phyloP scores from a whole-genome alignment of 2,888 invertebrate genomes.

The Erynnis tages region DNA sequence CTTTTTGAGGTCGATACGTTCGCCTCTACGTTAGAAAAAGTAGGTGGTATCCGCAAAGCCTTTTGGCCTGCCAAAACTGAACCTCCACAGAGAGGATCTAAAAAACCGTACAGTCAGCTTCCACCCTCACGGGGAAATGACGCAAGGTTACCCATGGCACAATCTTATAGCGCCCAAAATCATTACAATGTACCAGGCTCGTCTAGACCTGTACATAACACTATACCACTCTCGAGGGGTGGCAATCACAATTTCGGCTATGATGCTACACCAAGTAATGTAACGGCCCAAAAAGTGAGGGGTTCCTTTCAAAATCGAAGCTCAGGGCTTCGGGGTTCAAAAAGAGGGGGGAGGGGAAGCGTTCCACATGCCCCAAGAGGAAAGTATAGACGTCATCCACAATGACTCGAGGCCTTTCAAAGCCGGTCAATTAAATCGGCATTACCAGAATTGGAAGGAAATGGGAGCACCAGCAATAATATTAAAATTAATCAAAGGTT shows the following conservation, averaged over 20 bases:
- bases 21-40: slow-evolving; percentile 31
- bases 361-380: background rate
- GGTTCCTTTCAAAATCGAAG: no score
- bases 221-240: background rate
- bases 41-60: slow-evolving; percentile 33
- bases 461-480: background rate
- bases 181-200: no score
- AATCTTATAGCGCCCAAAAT: background rate
- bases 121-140: background rate
- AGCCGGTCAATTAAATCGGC: no score
- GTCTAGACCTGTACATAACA: background rate
- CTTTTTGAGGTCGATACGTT: slow-evolving; percentile 28
- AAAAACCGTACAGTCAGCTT: background rate
- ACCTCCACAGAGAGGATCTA: background rate
- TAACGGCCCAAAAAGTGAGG: no score
- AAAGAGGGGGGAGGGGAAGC: no score
- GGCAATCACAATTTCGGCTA: background rate
- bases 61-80: slow-evolving; percentile 31
- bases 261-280: no score
- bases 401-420: background rate
- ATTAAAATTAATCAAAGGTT: background rate
- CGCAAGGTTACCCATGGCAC: background rate
- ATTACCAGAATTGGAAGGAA: no score
- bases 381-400: background rate
- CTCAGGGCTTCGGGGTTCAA: no score